These are phyloP conservation scores for Blastomussa wellsi DNA, from an alignment of 92 coral and sea anemone genomes.

Conservation along the genomic window DNA sequence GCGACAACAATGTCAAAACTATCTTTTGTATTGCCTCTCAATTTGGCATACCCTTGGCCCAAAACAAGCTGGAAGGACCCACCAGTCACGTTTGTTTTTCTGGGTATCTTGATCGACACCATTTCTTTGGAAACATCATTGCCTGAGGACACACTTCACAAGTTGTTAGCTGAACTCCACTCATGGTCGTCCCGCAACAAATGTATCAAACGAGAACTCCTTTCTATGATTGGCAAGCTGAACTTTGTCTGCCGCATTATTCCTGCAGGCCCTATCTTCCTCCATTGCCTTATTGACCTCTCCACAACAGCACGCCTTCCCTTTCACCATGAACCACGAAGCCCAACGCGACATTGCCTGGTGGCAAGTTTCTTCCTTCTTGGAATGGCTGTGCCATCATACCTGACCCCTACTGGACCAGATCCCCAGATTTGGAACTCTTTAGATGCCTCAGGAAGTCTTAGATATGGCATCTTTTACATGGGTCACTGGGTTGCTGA, in stretches of 20 bases:
- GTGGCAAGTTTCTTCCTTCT: constrained; percentile 20
- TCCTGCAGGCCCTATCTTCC: constrained; percentile 39
- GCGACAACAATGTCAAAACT: constrained; percentile 14
- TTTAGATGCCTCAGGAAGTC: constrained; percentile 14
- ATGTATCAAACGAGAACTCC: constrained; percentile 26
- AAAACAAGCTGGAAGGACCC: constrained; percentile 39
- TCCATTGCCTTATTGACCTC: constrained; percentile 17
- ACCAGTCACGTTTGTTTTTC: constrained; percentile 19
- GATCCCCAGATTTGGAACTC: constrained; percentile 19
- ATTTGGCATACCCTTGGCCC: constrained; percentile 34
- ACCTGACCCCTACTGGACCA: constrained; percentile 18
- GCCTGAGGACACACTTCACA: no score
- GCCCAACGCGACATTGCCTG: constrained; percentile 23
- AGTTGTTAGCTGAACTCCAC: constrained; percentile 3
- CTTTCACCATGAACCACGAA: no score
- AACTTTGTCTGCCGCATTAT: constrained; percentile 36
- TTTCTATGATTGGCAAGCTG: constrained; percentile 39
- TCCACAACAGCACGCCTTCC: no score
- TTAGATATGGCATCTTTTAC: constrained; percentile 22
- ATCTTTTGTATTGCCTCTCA: not conserved
- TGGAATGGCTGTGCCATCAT: constrained; percentile 24
- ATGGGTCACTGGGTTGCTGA: constrained; percentile 15
- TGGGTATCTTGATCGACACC: constrained; percentile 41
- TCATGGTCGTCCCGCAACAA: constrained; percentile 14
- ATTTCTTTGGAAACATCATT: no score